Evolutionary conservation across 2,797 vertebrate genomes (phyloP), one percentile per base, ranked within the genome.

Genomic region (Melopsittacus undulatus): DNA sequence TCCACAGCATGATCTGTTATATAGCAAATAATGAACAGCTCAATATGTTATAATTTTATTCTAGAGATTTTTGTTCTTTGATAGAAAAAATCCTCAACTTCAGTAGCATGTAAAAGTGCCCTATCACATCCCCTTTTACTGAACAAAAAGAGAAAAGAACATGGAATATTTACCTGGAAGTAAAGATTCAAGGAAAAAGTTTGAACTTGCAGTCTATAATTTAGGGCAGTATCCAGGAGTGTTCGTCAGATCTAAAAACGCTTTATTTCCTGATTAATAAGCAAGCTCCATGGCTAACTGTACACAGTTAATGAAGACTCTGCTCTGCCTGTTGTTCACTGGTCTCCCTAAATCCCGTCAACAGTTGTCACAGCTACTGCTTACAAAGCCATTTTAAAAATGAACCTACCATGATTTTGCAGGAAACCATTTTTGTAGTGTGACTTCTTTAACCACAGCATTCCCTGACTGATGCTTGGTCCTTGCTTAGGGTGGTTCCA

Each of bases 1-100:
- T 90, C 83, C 75, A 54, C 76, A 88, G 82, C 84, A 64, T 42
- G 90, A 72, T 75, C 66, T 68, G 38, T 75, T 84, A 59, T 19
- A 45, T 14, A 68, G 89, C 17, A 67, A 90, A 84, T 51, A 78
- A 93, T 38, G 66, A 94, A 72, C 24, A 62, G 17, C 16, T 72
- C 36, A 81, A 73, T 56, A 40, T 79, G 17, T n/a, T 54, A 64
- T 74, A 56, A 34, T 59, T 63, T 85, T 87, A 40, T 64, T 54
- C 54, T 29, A 54, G 67, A 69, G 42, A 32, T n/a, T 57, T 94
- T 72, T 61, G 11, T 45, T 83, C 30, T 86, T 82, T 22, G 26
- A 51, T 81, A 70, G 11, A 23, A 84, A 67, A n/a, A 11, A 0
- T 26, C 0, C 3, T 21, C 34, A 68, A 42, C 9, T 89, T 52